Conservation (phyloP, 2,888 invertebrate genomes). For the Acanthosepion pharaonis region DNA sequence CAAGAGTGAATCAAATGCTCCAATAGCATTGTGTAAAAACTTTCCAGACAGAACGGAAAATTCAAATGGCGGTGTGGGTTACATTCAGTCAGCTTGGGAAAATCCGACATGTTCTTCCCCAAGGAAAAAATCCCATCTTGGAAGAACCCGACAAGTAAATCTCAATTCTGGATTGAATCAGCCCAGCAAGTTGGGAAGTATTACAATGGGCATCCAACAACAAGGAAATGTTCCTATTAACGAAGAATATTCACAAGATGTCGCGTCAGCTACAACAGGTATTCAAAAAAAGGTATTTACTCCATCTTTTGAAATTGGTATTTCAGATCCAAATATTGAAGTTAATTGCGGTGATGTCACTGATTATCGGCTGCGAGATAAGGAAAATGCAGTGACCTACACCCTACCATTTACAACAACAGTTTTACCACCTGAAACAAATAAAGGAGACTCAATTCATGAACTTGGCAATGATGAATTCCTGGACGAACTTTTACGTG, state of each 20-base stretch:
- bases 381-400: neutral
- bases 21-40: neutral
- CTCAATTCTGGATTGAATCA: neutral
- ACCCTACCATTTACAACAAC: neutral
- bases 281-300: neutral
- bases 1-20: neutral
- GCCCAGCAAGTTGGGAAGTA: neutral
- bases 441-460: neutral
- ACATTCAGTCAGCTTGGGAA: neutral
- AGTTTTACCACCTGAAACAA: neutral
- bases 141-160: neutral
- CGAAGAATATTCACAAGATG: neutral
- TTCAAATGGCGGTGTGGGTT: neutral
- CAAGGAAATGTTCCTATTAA: neutral
- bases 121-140: neutral
- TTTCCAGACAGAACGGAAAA: neutral
- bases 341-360: neutral
- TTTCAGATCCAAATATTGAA: neutral
- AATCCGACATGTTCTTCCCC: neutral
- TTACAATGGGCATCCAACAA: neutral
- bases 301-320: neutral
- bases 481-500: neutral
- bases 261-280: neutral
- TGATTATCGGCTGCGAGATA: neutral
- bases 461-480: neutral